These are phyloP conservation scores for cattle (Bos taurus) DNA, from an alignment of 2,113 vertebrate species.

Conservation along the genomic window ARS-UCD2.0 NC_037328.1:25006001-25006500, in stretches of 20 bases:
- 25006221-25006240: slow-evolving; percentile 52
- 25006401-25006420: not conserved
- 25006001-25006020: not conserved
- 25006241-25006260: not conserved
- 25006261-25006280: not conserved
- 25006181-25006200: slow-evolving; percentile 48
- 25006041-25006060: not conserved
- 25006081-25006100: slow-evolving; percentile 51
- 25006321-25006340: not conserved
- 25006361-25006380: not conserved
- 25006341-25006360: not conserved
- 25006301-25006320: not conserved
- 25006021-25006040: not conserved
- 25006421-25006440: not conserved
- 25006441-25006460: not conserved
- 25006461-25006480: not conserved
- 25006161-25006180: not conserved
- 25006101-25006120: not conserved
- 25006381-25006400: not conserved
- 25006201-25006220: slow-evolving; percentile 51
- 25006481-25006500: not conserved
- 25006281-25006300: not conserved
- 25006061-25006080: not conserved
- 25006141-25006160: not conserved
- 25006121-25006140: not conserved